These are phyloP conservation scores for Eudyptes chrysolophus DNA, from an alignment of 2,113 vertebrate genomes.

Conservation along the genomic window DNA sequence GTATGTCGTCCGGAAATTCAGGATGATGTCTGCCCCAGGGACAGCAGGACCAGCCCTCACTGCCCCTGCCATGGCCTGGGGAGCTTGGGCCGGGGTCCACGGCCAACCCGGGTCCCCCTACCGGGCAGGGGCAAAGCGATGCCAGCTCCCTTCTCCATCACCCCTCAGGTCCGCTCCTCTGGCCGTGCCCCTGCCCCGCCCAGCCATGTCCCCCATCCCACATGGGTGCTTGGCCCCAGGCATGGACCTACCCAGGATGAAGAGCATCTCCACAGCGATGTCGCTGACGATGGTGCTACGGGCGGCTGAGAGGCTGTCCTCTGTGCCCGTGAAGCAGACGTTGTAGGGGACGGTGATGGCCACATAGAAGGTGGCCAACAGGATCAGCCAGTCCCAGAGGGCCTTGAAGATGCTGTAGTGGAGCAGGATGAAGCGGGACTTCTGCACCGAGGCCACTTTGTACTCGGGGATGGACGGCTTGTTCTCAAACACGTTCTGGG, in stretches of 20 bases:
- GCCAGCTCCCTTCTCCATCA: neutral
- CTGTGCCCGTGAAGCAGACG: slow-evolving; percentile 88
- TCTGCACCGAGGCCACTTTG: slow-evolving; percentile 93
- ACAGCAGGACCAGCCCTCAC: neutral
- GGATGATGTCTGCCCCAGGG: slow-evolving; percentile 81
- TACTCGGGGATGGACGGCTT: slow-evolving; percentile 90
- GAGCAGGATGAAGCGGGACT: slow-evolving; percentile 92
- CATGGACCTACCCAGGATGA: slow-evolving; percentile 85
- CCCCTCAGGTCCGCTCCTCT: neutral
- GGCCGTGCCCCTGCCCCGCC: neutral
- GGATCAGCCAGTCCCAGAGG: slow-evolving; percentile 95
- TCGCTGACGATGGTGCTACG: slow-evolving; percentile 90
- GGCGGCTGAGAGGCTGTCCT: slow-evolving; percentile 78
- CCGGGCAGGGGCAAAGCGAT: fast-evolving
- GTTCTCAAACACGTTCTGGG: slow-evolving; percentile 88
- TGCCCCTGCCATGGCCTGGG: fast-evolving
- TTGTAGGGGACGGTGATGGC: slow-evolving; percentile 94
- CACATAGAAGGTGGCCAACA: slow-evolving; percentile 95
- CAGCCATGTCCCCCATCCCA: fast-evolving
- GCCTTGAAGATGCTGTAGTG: slow-evolving; percentile 97
- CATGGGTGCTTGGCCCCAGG: fast-evolving
- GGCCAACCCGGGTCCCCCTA: fast-evolving
- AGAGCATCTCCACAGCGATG: slow-evolving; percentile 95
- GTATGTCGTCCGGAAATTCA: slow-evolving; percentile 87
- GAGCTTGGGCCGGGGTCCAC: neutral